phyloP scores from a whole-genome alignment of 2,113 vertebrate species.

The Ammodytes dubius region DNA sequence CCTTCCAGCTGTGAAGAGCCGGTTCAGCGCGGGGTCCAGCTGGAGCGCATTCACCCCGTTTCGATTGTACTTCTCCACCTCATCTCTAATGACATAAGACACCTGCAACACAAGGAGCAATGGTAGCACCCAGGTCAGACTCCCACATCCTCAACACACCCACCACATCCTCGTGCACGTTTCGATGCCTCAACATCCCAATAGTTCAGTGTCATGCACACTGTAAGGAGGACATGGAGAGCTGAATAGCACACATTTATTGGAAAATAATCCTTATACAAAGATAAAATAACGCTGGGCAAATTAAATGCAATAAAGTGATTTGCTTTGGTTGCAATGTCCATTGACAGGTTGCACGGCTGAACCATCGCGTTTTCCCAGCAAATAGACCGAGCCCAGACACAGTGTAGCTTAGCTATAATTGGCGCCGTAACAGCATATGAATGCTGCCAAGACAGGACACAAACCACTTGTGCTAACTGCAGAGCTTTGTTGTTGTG shows the following conservation, averaged over 20 bases:
- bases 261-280: no score
- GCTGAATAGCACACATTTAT: neutral
- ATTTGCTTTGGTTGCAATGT: neutral
- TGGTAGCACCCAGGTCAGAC: neutral
- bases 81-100: slow-evolving; percentile 98
- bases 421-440: neutral
- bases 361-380: slow-evolving; percentile 48
- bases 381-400: slow-evolving; percentile 79
- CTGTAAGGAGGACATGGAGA: neutral
- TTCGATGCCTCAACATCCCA: neutral
- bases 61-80: slow-evolving; percentile 97
- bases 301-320: neutral
- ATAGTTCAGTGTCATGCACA: neutral
- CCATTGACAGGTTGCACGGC: neutral
- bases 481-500: rapidly evolving
- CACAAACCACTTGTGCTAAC: rapidly evolving
- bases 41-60: slow-evolving; percentile 98
- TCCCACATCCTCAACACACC: slow-evolving; percentile 12
- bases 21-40: slow-evolving; percentile 94
- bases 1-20: slow-evolving; percentile 96
- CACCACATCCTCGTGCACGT: neutral
- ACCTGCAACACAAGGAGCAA: slow-evolving; percentile 84
- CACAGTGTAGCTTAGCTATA: slow-evolving; percentile 34
- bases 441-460: neutral
- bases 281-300: no score